Conservation (phyloP, 2,113 vertebrate genomes). For the Myrmecobius fasciatus region DNA sequence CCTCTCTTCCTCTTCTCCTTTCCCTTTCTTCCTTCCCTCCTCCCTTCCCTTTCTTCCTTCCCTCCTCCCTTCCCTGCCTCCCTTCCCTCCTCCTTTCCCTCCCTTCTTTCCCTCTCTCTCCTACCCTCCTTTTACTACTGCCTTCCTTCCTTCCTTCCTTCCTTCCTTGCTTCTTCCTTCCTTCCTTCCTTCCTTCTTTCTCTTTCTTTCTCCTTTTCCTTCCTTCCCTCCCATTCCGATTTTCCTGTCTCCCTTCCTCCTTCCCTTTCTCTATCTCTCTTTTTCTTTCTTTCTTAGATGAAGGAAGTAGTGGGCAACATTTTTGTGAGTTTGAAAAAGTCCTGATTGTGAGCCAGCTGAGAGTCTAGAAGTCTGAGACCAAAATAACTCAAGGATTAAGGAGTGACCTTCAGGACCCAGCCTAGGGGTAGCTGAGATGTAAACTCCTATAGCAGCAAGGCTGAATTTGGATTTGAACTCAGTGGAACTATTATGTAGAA, state of each 20-base stretch:
- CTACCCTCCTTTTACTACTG: no score
- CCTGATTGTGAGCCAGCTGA: background rate
- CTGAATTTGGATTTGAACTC: background rate
- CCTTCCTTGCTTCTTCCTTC: no score
- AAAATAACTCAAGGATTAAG: background rate
- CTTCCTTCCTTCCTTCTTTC: no score
- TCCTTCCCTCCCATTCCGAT: rapidly evolving
- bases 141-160: background rate
- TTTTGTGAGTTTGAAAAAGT: background rate
- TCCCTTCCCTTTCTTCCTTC: no score
- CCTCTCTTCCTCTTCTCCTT: no score
- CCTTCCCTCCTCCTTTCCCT: no score
- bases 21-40: no score
- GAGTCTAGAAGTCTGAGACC: background rate
- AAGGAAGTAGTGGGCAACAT: background rate
- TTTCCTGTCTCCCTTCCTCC: no score
- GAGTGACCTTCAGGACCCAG: background rate
- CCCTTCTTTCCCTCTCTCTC: no score
- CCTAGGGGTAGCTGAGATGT: background rate
- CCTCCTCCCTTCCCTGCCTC: no score
- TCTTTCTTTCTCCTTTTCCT: no score
- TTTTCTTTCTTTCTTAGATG: background rate
- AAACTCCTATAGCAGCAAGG: background rate
- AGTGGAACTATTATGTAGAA: background rate
- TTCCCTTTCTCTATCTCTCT: background rate